phyloP scores from a whole-genome alignment of 2,888 invertebrate genomes.

The Eueremaeus valkanovi region DNA sequence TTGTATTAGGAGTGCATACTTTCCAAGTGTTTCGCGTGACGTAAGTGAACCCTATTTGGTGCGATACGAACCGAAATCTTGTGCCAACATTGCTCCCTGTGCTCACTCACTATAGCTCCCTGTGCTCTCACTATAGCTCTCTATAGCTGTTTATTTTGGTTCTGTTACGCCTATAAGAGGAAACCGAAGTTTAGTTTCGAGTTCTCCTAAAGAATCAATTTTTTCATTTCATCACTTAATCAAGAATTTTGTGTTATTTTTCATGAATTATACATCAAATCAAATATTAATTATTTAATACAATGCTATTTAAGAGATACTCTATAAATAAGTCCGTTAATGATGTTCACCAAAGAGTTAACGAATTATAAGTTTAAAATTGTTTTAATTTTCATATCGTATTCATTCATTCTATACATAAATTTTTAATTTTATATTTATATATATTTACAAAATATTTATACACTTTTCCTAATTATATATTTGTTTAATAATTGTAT shows the following conservation, averaged over 20 bases:
- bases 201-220: slow-evolving; percentile 10
- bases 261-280: background rate
- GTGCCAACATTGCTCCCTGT: background rate
- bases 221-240: background rate
- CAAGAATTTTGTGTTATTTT: background rate
- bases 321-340: too few species aligned
- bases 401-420: too few species aligned
- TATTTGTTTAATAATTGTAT: too few species aligned
- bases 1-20: background rate
- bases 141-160: slow-evolving; percentile 29
- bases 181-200: background rate
- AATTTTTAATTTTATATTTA: too few species aligned
- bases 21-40: background rate
- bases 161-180: slow-evolving; percentile 20
- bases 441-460: too few species aligned
- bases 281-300: too few species aligned
- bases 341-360: too few species aligned
- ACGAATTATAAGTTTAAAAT: too few species aligned
- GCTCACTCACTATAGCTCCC: background rate
- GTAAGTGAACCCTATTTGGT: slow-evolving; percentile 27
- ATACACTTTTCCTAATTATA: too few species aligned
- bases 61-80: background rate
- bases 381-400: too few species aligned
- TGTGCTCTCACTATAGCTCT: background rate
- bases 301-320: too few species aligned